Conservation (phyloP, 2,797 vertebrate species). For the Enteromius argenteus region DNA sequence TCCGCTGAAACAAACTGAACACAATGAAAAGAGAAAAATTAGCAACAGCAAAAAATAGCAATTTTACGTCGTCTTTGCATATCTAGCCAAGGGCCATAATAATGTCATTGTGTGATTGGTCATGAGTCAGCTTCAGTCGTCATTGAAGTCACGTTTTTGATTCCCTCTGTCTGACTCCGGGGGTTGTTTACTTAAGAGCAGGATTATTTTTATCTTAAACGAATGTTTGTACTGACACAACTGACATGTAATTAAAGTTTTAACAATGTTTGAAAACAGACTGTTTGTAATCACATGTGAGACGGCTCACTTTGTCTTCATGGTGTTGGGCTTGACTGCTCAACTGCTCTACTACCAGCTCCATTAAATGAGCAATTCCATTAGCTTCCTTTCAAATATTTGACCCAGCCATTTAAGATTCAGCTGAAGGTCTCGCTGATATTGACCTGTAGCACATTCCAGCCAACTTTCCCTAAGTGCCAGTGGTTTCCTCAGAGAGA, state of each 20-base stretch:
- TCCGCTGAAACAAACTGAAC: background rate
- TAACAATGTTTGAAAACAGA: slow-evolving; percentile 18
- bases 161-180: background rate
- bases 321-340: background rate
- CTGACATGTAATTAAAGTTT: slow-evolving; percentile 13
- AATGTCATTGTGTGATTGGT: slow-evolving; percentile 15
- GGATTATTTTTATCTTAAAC: slow-evolving; percentile 9
- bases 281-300: background rate
- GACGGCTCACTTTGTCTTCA: background rate
- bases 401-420: slow-evolving; percentile 11
- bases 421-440: background rate
- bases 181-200: background rate
- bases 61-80: background rate
- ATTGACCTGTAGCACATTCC: slow-evolving; percentile 22
- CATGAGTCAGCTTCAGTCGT: slow-evolving; percentile 24
- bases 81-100: background rate
- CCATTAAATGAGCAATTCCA: slow-evolving; percentile 44
- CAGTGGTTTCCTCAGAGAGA: background rate
- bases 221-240: background rate
- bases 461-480: slow-evolving; percentile 21
- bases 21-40: slow-evolving; percentile 6
- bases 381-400: slow-evolving; percentile 39
- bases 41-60: slow-evolving; percentile 13
- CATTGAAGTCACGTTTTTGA: background rate
- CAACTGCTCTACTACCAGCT: background rate